Evolutionary conservation across 2,113 vertebrate species (phyloP).

Genomic region (Clarias batrachus): DNA sequence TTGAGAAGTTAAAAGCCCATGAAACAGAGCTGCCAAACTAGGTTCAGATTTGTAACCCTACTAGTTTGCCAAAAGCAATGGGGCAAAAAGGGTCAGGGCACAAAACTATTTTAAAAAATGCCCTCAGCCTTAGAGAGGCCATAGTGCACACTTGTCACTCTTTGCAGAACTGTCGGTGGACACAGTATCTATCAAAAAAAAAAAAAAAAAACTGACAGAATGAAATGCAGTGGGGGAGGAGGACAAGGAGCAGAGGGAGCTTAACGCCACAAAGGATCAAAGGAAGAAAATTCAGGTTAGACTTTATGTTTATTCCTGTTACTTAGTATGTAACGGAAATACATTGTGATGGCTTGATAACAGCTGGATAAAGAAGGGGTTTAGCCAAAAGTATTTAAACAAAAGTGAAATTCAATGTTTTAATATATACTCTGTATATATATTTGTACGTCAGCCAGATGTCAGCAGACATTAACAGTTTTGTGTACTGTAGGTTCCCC

Average conservation of each 20-base stretch:
- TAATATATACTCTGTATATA: no score
- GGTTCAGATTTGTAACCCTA: conserved; percentile 13
- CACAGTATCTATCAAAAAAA: conserved; percentile 11
- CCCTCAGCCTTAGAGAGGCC: background rate
- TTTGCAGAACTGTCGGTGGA: conserved; percentile 21
- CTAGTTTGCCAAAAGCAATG: conserved; percentile 23
- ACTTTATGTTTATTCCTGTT: conserved; percentile 58
- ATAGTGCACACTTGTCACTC: conserved; percentile 12
- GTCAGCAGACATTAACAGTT: no score
- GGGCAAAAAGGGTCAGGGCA: conserved; percentile 14
- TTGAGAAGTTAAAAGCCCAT: conserved; percentile 47
- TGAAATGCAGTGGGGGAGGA: background rate
- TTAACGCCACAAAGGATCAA: conserved; percentile 40
- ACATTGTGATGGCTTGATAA: conserved; percentile 45
- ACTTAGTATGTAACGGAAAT: background rate
- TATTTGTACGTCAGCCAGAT: no score
- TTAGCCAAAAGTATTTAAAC: background rate
- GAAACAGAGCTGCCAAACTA: conserved; percentile 41
- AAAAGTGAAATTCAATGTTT: no score
- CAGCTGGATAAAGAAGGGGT: conserved; percentile 9
- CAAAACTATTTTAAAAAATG: background rate
- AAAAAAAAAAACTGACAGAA: background rate
- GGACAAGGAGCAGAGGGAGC: background rate
- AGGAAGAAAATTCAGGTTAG: conserved; percentile 64
- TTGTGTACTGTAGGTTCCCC: no score